Evolutionary conservation across 1,140 invertebrate genomes (phyloP), one percentile per base, ranked within the genome.

Genomic region (Eupristina koningsbergeri): DNA sequence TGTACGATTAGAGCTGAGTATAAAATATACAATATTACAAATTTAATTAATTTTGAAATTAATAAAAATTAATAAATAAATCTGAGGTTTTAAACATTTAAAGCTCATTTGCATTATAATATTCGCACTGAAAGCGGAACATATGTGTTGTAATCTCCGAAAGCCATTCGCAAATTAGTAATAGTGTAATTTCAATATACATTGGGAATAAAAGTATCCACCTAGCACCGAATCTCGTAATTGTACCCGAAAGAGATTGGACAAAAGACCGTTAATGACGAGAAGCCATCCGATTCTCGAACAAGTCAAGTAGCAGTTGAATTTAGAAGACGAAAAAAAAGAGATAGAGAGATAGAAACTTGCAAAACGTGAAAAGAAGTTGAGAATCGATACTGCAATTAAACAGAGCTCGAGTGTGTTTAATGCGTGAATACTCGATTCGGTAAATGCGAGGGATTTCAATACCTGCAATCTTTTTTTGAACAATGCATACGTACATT

Each of bases 321-420:
- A 53, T 53, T 53, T 7, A 11, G 67, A 41, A 3, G 5, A 22
- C 8, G 75, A 63, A 36, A 78, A 39, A 2, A n/a, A n/a, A 34
- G 74, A 77, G 74, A 3, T 11, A 34, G 75, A 61, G 53, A 39
- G 53, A 34, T 3, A 39, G 58, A 64, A 15, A 34, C 31, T 36
- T 29, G 17, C 50, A 64, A 11, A 34, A 29, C 3, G 9, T n/a
- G 67, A 19, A 45, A 74, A 50, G 5, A 8, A 36, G 15, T 26
- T 63, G 29, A 29, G n/a, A 50, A 74, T 81, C 80, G 69, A 81
- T 81, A 81, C 1, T 11, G 17, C 80, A 50, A 74, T 81, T 81
- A 81, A 81, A 39, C 41, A 61, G 79, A 3, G 36, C 61, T 81
- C 39, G 69, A 75, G 36, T 81, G 58, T 71, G 36, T 81, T 81